A percentile compares a stretch with the other conserved stretches of the same genome.
Evolutionary conservation across 2,888 invertebrate genomes (phyloP).

Genomic region (Bruchidius siliquastri): DNA sequence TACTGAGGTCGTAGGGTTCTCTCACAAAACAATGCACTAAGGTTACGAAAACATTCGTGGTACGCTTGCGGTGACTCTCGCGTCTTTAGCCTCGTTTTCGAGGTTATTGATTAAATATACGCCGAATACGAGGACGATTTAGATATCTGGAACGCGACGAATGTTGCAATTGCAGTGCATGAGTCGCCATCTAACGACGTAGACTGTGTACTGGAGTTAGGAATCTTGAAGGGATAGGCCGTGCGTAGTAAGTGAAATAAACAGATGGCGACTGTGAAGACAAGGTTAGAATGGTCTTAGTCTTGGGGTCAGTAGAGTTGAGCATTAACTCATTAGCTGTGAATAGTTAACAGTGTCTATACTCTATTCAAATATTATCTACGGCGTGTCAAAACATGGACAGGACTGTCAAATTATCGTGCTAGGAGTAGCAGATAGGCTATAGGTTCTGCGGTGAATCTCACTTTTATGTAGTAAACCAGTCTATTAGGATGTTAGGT

Average conservation of each 20-base stretch:
- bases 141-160: background rate
- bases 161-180: background rate
- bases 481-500: no score
- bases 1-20: background rate
- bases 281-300: no score
- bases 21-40: background rate
- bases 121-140: background rate
- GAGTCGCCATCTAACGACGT: background rate
- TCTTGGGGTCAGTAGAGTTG: no score
- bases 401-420: no score
- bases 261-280: background rate
- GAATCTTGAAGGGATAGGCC: background rate
- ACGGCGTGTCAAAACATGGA: no score
- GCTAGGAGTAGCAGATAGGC: no score
- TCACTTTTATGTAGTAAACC: no score
- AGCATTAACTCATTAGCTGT: no score
- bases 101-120: background rate
- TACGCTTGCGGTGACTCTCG: background rate
- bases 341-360: no score
- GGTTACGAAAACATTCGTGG: background rate
- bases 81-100: background rate
- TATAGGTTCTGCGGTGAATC: no score
- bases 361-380: no score
- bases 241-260: background rate
- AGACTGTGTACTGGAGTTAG: background rate